Evolutionary conservation across 2,888 invertebrate genomes (phyloP).

Genomic region (Caenorhabditis macrosperma): DNA sequence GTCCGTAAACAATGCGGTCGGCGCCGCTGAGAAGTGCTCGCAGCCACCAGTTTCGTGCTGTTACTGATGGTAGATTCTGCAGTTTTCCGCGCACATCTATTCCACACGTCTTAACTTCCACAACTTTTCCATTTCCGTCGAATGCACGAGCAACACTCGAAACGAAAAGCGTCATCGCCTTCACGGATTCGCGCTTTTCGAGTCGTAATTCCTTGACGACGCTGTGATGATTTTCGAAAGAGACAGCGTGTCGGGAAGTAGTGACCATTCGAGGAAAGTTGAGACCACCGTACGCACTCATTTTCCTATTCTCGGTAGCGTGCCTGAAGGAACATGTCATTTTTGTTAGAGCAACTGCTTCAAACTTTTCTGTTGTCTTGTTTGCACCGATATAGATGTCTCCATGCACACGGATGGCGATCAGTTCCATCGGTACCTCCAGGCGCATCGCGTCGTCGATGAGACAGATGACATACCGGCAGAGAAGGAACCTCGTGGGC

Average conservation of each 20-base stretch:
- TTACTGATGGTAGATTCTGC: constrained; percentile 17
- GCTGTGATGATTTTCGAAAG: constrained; percentile 7
- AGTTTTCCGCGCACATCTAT: constrained; percentile 23
- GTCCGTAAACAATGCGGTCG: constrained; percentile 37
- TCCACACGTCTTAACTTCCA: constrained; percentile 36
- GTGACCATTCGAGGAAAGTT: constrained; percentile 40
- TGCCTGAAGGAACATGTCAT: constrained; percentile 2
- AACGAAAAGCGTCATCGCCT: constrained; percentile 19
- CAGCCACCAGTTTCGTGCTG: constrained; percentile 42
- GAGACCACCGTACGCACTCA: constrained; percentile 19
- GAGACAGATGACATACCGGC: constrained; percentile 44
- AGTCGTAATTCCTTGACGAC: constrained; percentile 29
- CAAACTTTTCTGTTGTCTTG: neutral
- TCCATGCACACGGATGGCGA: constrained; percentile 36
- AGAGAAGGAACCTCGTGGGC: constrained; percentile 27
- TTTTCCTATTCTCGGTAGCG: neutral
- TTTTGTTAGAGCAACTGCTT: no score
- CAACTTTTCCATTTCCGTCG: constrained; percentile 10
- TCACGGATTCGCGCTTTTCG: neutral
- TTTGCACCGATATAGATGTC: constrained; percentile 42
- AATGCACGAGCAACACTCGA: constrained; percentile 47
- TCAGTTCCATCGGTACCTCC: constrained; percentile 3
- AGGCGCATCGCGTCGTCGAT: constrained; percentile 21
- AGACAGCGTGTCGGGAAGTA: neutral
- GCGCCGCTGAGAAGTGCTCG: constrained; percentile 38